Percentiles rank a stretch among this genome's conserved stretches.
phyloP scores from a whole-genome alignment of 2,888 invertebrate species.

The Lasioglossum vierecki region DNA sequence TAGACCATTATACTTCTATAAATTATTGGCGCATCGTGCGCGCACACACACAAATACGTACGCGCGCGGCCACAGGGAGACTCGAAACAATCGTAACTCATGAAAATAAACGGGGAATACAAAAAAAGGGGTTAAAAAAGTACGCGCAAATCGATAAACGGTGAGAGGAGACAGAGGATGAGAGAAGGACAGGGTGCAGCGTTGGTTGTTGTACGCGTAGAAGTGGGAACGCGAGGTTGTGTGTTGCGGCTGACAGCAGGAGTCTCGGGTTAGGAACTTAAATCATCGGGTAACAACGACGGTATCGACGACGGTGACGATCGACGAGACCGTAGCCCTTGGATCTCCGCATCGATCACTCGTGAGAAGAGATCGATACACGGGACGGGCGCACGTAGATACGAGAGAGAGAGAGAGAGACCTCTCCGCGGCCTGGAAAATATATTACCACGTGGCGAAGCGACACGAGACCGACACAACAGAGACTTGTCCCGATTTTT shows the following conservation, averaged over 20 bases:
- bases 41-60: background rate
- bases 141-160: constrained; percentile 8
- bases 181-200: constrained; percentile 47
- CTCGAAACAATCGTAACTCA: constrained; percentile 63
- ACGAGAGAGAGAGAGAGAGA: constrained; percentile 43
- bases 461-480: constrained; percentile 58
- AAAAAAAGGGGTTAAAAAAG: background rate
- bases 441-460: constrained; percentile 58
- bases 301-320: constrained; percentile 73
- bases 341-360: constrained; percentile 70
- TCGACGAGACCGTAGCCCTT: constrained; percentile 68
- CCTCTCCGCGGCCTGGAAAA: constrained; percentile 51
- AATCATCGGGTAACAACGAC: constrained; percentile 74
- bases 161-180: background rate
- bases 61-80: constrained; percentile 39
- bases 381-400: constrained; percentile 51
- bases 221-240: constrained; percentile 73
- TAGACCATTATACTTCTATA: constrained; percentile 31
- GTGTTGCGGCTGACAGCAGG: constrained; percentile 76
- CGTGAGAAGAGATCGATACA: constrained; percentile 71
- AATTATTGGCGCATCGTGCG: constrained; percentile 39
- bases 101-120: constrained; percentile 37
- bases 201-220: constrained; percentile 48
- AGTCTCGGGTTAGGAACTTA: constrained; percentile 73
- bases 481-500: constrained; percentile 40